A percentile compares a stretch with the other conserved stretches of the same genome.
Evolutionary conservation across 2,888 invertebrate species (phyloP).

Genomic region (Dichetophora obliterata): DNA sequence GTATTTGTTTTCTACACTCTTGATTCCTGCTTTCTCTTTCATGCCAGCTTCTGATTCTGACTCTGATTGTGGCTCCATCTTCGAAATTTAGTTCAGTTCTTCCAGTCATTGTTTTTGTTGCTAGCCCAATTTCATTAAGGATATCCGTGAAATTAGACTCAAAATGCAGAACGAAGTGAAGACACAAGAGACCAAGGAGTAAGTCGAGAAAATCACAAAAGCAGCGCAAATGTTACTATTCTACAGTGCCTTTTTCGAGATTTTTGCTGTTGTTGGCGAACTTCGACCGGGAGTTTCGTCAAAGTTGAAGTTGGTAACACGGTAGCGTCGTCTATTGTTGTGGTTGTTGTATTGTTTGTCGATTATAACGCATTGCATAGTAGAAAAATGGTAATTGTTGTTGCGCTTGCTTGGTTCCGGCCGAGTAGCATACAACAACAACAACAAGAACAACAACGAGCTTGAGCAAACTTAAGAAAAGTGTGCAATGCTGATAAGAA

Average conservation of each 20-base stretch:
- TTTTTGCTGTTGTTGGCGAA: not conserved
- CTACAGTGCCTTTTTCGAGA: not conserved
- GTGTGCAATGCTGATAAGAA: not conserved
- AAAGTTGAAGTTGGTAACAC: conserved; percentile 7
- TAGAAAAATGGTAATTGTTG: conserved; percentile 1
- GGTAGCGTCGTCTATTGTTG: conserved; percentile 14
- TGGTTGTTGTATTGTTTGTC: conserved; percentile 34
- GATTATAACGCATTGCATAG: conserved; percentile 27
- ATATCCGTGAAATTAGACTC: conserved; percentile 63
- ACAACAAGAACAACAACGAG: not conserved
- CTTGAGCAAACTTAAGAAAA: not conserved
- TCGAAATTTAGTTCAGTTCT: not conserved
- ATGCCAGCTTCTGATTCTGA: not conserved
- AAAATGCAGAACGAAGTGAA: not conserved
- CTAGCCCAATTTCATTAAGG: conserved; percentile 66
- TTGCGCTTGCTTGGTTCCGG: conserved; percentile 16
- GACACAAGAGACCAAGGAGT: not conserved
- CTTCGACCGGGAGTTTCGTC: not conserved
- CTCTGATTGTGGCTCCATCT: not conserved
- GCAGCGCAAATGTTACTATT: not conserved
- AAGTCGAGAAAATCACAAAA: conserved; percentile 3
- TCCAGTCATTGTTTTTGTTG: conserved; percentile 12
- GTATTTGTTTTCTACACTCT: no score
- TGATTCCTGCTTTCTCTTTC: no score
- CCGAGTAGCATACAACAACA: no score